Base-by-base conservation (phyloP, 2,888 invertebrate species). In the Euzophera pinguis region DNA sequence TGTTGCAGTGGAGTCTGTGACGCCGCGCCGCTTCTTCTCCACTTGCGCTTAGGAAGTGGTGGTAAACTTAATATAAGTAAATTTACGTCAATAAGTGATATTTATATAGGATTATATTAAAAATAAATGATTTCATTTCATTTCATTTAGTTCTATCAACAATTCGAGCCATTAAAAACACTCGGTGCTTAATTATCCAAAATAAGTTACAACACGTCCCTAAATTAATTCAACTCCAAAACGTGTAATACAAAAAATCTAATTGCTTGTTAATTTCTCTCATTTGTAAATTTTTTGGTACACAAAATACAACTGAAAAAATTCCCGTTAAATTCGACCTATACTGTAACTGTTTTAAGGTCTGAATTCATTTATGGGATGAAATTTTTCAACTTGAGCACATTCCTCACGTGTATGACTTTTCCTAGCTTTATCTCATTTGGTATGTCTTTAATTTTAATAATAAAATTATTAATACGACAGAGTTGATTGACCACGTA, bases 361-460 rank as follows among this genome's bases (percentile, higher is more conserved):
- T 45, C 13, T 42, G 41, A 32, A 47, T 54, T 57, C 16, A 6
- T 34, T 47, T 17, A 4, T 10, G 8, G 32, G 37, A 42, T n/a
- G 22, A 34, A 3, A 29, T 32, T 50, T n/a, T 37, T 41, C 37
- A 27, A 37, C 47, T 12, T 39, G 55, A 41, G 35, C 60, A 61
- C 59, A 61, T 67, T 55, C 60, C 60, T 61, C 63, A 64, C 65
- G 61, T 60, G 60, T 64, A 60, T 64, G 61, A 61, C 54, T 55
- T 50, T 55, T 22, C 22, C 58, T 56, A 59, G 57, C 48, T 61
- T 67, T 67, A 72, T 69, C 63, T 67, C 62, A 65, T 71, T 69
- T 65, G 59, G 61, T 57, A 58, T 57, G 58, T 65, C 64, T 67
- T 60, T 65, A 67, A 71, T 63, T 71, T 63, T 70, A n/a, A n/a